phyloP scores from a whole-genome alignment of 2,113 vertebrate species.

The Pomatorhinus ruficollis region DNA sequence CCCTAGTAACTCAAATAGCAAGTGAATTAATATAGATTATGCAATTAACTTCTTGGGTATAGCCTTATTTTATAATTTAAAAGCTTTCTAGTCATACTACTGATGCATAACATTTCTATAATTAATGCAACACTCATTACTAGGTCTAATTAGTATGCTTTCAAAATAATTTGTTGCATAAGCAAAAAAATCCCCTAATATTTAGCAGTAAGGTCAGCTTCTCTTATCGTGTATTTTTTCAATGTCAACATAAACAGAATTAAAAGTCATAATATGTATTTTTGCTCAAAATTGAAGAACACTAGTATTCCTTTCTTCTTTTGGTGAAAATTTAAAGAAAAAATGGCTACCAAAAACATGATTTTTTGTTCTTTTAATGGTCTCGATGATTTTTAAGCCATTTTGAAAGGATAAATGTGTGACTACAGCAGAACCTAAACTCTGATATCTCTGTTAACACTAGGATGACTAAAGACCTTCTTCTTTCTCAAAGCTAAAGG shows the following conservation, averaged over 20 bases:
- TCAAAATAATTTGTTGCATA: background rate
- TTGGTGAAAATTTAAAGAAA: background rate
- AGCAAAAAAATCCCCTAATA: background rate
- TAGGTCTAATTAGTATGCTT: background rate
- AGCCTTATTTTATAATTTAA: background rate
- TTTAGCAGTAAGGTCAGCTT: background rate
- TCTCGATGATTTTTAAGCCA: background rate
- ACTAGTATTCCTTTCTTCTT: background rate
- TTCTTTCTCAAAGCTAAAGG: background rate
- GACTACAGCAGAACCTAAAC: background rate
- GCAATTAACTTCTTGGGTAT: background rate
- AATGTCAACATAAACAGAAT: background rate
- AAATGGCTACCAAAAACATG: background rate
- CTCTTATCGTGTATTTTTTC: background rate
- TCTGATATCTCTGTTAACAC: background rate
- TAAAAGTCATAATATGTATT: background rate
- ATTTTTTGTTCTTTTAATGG: background rate
- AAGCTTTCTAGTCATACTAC: background rate
- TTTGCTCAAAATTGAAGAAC: background rate
- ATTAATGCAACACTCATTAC: conserved; percentile 4
- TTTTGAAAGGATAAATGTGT: background rate
- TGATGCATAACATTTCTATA: background rate
- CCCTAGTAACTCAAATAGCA: background rate
- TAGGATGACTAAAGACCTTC: background rate
- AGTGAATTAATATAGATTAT: background rate